Base-by-base conservation (phyloP, 2,113 vertebrate species). In the Petrocephalus microphthalmus region DNA sequence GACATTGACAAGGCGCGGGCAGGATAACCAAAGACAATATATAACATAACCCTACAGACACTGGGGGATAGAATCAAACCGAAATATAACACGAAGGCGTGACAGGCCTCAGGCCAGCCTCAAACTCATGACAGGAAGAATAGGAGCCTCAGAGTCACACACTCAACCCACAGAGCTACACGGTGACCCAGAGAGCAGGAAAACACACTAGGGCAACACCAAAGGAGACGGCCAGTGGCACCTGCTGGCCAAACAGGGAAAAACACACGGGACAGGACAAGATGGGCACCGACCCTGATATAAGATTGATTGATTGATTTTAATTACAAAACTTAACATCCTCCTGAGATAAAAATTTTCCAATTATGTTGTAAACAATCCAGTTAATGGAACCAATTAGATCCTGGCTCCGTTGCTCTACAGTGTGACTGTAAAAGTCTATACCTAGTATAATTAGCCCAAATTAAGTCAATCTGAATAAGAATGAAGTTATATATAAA, bases 301-400 rank as follows among this genome's bases (percentile, higher is more conserved):
- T 64, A 64, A 64, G 60, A n/a, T n/a, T n/a, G n/a, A n/a, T n/a
- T n/a, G n/a, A n/a, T 15, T 33, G 5, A 54, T 85, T 85, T 85
- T 53, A 85, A 53, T 85, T 54, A 85, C 49, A 54, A 33, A 85
- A 33, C 22, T 19, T 54, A 37, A 54, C 25, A 85, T 53, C 29
- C 25, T 54, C 51, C 19, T n/a, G 51, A 53, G 51, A 49, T 54
- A 42, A 53, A 81, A 56, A 42, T 54, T 82, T 17, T 54, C 22
- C 25, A 53, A 53, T 47, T 78, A 19, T 42, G 33, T 78, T 78
- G 15, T 37, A 52, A 53, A 81, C 49, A 88, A 37, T 88, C 20
- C 51, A 82, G 71, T 88, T 82, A 53, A 88, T 88, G n/a, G 42
- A 20, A 56, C 29, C 37, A 74, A 42, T 88, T 81, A 42, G 87